Percentiles rank a stretch among this genome's conserved stretches.
Evolutionary conservation across 1,140 invertebrate genomes (phyloP).

Genomic region (Rhagoletis pomonella): DNA sequence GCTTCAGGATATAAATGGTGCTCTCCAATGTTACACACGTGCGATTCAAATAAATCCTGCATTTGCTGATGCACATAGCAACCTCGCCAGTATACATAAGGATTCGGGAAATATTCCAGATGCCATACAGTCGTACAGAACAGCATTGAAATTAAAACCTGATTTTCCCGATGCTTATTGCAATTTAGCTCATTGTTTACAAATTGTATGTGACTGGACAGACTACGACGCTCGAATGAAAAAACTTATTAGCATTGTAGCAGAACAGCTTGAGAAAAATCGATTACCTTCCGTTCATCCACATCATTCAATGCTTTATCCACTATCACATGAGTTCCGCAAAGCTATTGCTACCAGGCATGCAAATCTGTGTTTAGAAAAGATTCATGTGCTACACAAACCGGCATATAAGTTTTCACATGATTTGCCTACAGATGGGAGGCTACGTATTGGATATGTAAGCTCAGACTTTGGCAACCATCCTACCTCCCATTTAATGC

Average conservation of each 20-base stretch:
- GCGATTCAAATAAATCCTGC: conserved; percentile 99
- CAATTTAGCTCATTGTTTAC: conserved; percentile 98
- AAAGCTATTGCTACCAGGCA: conserved; percentile 97
- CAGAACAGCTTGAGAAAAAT: conserved; percentile 96
- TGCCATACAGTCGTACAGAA: conserved; percentile 97
- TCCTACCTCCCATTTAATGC: conserved; percentile 99
- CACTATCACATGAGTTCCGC: conserved; percentile 93
- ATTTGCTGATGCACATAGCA: conserved; percentile 99
- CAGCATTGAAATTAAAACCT: conserved; percentile 96
- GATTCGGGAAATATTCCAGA: conserved; percentile 99
- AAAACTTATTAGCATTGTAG: conserved; percentile 95
- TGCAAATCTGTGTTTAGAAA: conserved; percentile 97
- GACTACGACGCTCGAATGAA: conserved; percentile 98
- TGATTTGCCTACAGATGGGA: conserved; percentile 77
- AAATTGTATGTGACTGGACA: conserved; percentile 99
- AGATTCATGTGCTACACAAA: conserved; percentile 93
- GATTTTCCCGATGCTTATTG: conserved; percentile 99
- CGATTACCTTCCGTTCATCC: conserved; percentile 98
- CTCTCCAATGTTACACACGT: conserved; percentile 96
- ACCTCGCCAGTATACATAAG: conserved; percentile 99
- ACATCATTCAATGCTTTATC: conserved; percentile 99
- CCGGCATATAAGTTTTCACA: conserved; percentile 86
- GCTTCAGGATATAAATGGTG: conserved; percentile 97
- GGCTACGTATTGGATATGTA: conserved; percentile 95
- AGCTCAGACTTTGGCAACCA: conserved; percentile 99